Conservation (phyloP, 92 coral and sea anemone genomes). For the Muricea muricata region DNA sequence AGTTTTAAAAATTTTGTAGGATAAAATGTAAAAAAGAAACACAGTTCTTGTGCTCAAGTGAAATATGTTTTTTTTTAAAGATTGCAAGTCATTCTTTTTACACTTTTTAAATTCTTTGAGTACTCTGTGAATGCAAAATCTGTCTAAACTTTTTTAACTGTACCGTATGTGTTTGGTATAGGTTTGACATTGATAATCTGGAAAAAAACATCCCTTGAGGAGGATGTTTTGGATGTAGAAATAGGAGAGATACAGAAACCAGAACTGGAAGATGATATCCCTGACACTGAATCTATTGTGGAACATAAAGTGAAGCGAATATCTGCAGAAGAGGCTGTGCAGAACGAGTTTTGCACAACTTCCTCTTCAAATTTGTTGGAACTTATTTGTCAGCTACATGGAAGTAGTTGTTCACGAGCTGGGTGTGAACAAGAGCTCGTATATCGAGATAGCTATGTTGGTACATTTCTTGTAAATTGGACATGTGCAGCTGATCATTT, state of each 20-base stretch:
- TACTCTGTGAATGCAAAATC: too few relatives aligned
- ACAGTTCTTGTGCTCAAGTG: too few relatives aligned
- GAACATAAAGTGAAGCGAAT: not conserved
- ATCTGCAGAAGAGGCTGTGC: not conserved
- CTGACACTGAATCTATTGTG: not conserved
- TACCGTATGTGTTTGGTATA: too few relatives aligned
- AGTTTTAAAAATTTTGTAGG: too few relatives aligned
- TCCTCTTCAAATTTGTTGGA: not conserved
- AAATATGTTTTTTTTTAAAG: too few relatives aligned
- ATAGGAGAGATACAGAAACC: not conserved
- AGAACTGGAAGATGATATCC: not conserved
- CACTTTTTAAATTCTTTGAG: too few relatives aligned
- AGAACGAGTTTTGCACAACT: constrained; percentile 10
- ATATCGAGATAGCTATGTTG: constrained; percentile 8
- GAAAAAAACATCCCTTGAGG: not conserved
- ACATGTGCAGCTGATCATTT: constrained; percentile 28
- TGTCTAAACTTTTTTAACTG: too few relatives aligned
- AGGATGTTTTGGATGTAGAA: not conserved
- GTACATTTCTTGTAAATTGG: constrained; percentile 43
- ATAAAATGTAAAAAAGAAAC: too few relatives aligned
- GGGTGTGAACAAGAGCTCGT: not conserved
- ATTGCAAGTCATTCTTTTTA: too few relatives aligned
- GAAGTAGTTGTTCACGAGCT: not conserved
- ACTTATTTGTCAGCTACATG: constrained; percentile 1
- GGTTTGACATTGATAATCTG: not conserved